These are phyloP conservation scores for Pristiophorus japonicus DNA, from an alignment of 2,113 vertebrate species.

Conservation along the genomic window DNA sequence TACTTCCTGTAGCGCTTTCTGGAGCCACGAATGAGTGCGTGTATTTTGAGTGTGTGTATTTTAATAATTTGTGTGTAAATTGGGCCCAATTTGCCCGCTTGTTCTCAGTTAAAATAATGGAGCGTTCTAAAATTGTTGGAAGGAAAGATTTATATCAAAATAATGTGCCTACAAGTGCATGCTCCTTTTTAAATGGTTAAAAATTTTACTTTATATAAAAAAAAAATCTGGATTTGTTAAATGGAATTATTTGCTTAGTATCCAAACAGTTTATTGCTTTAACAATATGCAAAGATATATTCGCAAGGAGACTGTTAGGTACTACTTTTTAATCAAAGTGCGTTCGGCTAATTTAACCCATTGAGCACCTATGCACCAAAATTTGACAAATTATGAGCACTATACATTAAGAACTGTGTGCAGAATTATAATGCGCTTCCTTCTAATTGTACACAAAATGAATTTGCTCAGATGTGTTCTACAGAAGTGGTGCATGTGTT, in stretches of 20 bases:
- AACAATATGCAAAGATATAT: slow-evolving; percentile 48
- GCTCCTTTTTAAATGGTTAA: background rate
- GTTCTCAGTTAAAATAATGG: background rate
- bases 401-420: background rate
- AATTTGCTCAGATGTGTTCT: background rate
- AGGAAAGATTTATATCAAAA: background rate
- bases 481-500: background rate
- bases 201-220: background rate
- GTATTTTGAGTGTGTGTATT: background rate
- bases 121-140: background rate
- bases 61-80: background rate
- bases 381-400: background rate
- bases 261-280: slow-evolving; percentile 42
- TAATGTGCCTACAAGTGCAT: background rate
- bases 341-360: background rate
- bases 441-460: background rate
- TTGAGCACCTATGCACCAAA: background rate
- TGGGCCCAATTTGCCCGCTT: background rate
- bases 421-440: background rate
- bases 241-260: background rate
- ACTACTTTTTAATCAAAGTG: slow-evolving; percentile 33
- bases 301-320: slow-evolving; percentile 49
- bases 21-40: background rate
- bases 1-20: background rate
- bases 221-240: background rate